Evolutionary conservation across 2,113 vertebrate species (phyloP).

Genomic region (Heptranchias perlo): DNA sequence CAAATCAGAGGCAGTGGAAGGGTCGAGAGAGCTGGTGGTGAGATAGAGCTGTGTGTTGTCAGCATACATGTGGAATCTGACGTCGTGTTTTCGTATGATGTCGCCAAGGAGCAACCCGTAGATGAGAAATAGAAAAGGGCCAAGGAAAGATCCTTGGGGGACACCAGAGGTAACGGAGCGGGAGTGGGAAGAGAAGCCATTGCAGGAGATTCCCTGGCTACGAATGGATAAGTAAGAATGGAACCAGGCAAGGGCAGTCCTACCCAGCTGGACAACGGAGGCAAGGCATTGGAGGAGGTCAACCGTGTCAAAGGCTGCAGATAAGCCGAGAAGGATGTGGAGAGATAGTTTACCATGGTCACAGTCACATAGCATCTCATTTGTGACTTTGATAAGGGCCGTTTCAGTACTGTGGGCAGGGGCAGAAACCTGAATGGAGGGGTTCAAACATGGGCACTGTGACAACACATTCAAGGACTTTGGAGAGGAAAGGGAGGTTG

Average conservation of each 20-base stretch:
- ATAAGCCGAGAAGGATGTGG: too few relatives aligned
- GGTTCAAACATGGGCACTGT: too few relatives aligned
- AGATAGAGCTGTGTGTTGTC: not conserved
- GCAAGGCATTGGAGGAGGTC: too few relatives aligned
- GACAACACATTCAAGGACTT: not conserved
- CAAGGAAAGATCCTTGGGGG: not conserved
- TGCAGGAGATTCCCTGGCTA: not conserved
- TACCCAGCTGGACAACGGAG: too few relatives aligned
- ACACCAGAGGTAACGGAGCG: not conserved
- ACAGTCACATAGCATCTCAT: too few relatives aligned
- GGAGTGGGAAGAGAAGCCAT: not conserved
- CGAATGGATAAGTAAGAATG: too few relatives aligned
- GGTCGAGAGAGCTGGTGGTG: not conserved
- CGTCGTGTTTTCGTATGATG: not conserved
- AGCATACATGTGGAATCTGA: not conserved
- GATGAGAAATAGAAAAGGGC: not conserved
- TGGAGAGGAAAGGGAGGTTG: not conserved
- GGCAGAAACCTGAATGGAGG: too few relatives aligned
- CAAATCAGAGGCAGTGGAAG: not conserved
- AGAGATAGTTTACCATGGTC: too few relatives aligned
- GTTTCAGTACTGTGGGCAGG: too few relatives aligned
- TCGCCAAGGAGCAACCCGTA: not conserved
- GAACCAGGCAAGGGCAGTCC: too few relatives aligned
- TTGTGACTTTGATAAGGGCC: too few relatives aligned
- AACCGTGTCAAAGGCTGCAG: too few relatives aligned